Evolutionary conservation across 2,113 vertebrate genomes (phyloP).

Genomic region (Hiodon tergisus): DNA sequence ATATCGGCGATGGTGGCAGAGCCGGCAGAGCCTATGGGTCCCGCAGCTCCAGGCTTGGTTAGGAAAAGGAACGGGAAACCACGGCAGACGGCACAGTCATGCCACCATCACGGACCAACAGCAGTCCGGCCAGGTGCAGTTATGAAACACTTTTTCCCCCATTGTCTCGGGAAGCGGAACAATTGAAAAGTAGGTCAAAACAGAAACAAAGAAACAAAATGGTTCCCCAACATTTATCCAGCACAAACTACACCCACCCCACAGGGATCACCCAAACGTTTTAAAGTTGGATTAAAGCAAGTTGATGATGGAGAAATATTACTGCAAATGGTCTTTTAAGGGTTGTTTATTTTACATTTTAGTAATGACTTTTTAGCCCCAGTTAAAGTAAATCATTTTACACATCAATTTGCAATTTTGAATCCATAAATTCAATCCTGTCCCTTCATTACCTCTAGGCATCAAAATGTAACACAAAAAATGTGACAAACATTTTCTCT

Average conservation of each 20-base stretch:
- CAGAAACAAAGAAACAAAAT: constrained; percentile 51
- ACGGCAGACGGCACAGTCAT: constrained; percentile 37
- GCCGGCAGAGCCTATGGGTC: too few relatives aligned
- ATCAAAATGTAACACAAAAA: too few relatives aligned
- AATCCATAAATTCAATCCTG: too few relatives aligned
- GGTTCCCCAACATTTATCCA: constrained; percentile 52
- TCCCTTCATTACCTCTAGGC: too few relatives aligned
- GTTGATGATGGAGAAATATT: too few relatives aligned
- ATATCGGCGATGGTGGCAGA: too few relatives aligned
- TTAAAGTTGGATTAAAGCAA: too few relatives aligned
- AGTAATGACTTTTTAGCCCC: background rate
- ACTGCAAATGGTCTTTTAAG: too few relatives aligned
- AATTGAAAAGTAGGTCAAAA: constrained; percentile 73
- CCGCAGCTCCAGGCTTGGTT: background rate
- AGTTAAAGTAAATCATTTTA: background rate
- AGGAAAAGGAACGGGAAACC: constrained; percentile 37
- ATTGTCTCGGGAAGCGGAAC: constrained; percentile 61
- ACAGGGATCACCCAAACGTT: background rate
- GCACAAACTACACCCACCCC: constrained; percentile 17
- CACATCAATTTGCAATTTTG: too few relatives aligned
- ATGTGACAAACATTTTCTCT: too few relatives aligned
- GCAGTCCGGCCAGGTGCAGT: constrained; percentile 53
- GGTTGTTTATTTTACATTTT: too few relatives aligned
- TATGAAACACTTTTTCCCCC: constrained; percentile 56
- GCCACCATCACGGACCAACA: constrained; percentile 45